phyloP scores from a whole-genome alignment of 2,888 invertebrate genomes.

The Gasteruption jaculator region DNA sequence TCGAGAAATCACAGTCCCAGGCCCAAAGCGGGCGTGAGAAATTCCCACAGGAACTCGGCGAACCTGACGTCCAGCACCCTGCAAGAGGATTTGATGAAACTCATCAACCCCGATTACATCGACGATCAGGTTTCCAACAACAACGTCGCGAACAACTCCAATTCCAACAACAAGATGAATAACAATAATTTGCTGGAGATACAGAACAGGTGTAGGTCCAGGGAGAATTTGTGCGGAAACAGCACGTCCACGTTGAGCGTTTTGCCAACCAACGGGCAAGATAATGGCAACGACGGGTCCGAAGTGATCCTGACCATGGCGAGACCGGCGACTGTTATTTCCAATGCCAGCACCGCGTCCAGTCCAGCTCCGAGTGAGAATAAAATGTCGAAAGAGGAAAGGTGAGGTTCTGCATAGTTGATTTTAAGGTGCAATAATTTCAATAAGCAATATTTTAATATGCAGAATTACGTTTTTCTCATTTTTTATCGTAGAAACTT shows the following conservation, averaged over 20 bases:
- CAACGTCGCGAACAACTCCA: constrained; percentile 33
- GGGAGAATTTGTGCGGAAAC: constrained; percentile 49
- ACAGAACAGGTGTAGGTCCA: constrained; percentile 48
- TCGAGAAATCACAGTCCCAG: constrained; percentile 62
- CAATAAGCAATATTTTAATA: not conserved
- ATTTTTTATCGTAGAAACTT: not conserved
- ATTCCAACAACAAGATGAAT: constrained; percentile 32
- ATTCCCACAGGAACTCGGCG: constrained; percentile 59
- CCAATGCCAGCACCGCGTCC: constrained; percentile 59
- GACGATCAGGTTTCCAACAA: constrained; percentile 41
- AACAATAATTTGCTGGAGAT: constrained; percentile 46
- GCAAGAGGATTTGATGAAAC: constrained; percentile 80
- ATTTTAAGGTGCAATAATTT: too few relatives aligned
- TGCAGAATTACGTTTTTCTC: not conserved
- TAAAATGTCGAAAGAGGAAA: constrained; percentile 58
- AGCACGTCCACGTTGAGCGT: constrained; percentile 44
- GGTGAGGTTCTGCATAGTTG: constrained; percentile 42
- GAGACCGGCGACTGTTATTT: constrained; percentile 63
- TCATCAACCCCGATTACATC: constrained; percentile 74
- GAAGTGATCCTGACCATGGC: constrained; percentile 65
- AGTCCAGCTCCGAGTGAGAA: constrained; percentile 58
- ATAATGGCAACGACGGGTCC: constrained; percentile 44
- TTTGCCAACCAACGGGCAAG: constrained; percentile 40
- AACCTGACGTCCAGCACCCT: constrained; percentile 61
- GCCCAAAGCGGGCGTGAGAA: constrained; percentile 58